Evolutionary conservation across 1,140 invertebrate species (phyloP).

Genomic region (Anastrepha ludens): DNA sequence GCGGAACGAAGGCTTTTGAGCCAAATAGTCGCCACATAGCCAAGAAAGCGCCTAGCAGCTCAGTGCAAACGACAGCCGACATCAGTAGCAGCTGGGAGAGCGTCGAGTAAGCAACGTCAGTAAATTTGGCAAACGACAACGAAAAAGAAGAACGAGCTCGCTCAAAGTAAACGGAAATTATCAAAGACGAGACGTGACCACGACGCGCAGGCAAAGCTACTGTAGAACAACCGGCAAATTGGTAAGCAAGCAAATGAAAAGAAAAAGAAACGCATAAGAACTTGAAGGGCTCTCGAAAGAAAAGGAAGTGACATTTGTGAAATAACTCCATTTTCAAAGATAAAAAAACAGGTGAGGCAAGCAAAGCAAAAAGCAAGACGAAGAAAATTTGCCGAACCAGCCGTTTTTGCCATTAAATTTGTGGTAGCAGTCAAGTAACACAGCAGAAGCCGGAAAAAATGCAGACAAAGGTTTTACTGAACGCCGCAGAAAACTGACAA

Average conservation of each 20-base stretch:
- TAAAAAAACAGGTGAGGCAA: neutral
- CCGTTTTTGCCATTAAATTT: constrained; percentile 23
- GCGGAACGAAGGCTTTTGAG: neutral
- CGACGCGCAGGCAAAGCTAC: neutral
- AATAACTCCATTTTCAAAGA: neutral
- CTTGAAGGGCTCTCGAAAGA: neutral
- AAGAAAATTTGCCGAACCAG: neutral
- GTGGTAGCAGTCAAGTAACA: neutral
- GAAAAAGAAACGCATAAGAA: neutral
- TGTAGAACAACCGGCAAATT: neutral
- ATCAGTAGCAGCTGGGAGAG: constrained; percentile 47
- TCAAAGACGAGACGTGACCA: neutral
- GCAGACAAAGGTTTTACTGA: neutral
- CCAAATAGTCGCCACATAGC: neutral
- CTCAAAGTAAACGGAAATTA: neutral
- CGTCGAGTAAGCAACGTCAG: constrained; percentile 25
- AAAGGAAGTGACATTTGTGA: constrained; percentile 35
- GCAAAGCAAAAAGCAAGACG: neutral
- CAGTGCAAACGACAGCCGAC: neutral
- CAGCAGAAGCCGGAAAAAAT: neutral
- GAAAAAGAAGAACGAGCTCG: constrained; percentile 6
- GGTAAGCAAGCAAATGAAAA: neutral
- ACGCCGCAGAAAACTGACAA: neutral
- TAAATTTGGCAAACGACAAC: neutral
- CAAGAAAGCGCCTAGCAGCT: neutral